These are phyloP conservation scores for Gastrophysa polygoni DNA, from an alignment of 2,888 invertebrate genomes.

Conservation along the genomic window DNA sequence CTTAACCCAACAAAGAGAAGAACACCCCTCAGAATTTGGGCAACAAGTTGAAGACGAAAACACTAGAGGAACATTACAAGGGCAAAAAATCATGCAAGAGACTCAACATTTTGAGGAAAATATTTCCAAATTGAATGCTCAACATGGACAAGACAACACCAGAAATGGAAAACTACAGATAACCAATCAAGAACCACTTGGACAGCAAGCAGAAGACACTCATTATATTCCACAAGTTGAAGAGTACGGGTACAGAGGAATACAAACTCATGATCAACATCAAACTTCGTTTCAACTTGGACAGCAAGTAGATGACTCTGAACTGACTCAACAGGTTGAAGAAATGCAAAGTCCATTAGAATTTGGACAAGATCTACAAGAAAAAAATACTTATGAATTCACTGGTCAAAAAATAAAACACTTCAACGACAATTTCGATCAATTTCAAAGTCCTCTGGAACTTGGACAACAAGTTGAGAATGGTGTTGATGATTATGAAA, in stretches of 20 bases:
- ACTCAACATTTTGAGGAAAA: no score
- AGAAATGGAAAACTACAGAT: not conserved
- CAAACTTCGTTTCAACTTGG: no score
- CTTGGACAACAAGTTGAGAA: slow-evolving; percentile 9
- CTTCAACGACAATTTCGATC: not conserved
- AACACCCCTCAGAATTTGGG: slow-evolving; percentile 9
- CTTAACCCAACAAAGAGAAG: slow-evolving; percentile 36
- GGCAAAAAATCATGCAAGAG: no score
- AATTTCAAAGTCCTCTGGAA: not conserved
- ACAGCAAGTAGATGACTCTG: slow-evolving; percentile 27
- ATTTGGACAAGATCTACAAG: no score
- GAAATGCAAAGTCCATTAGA: not conserved
- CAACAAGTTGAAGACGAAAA: slow-evolving; percentile 12
- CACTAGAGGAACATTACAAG: no score
- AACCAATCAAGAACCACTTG: slow-evolving; percentile 5
- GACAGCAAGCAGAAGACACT: slow-evolving; percentile 26
- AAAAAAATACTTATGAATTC: no score
- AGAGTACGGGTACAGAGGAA: slow-evolving; percentile 4
- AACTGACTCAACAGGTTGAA: slow-evolving; percentile 39
- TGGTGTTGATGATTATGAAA: no score
- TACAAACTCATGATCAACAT: no score
- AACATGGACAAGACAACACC: no score
- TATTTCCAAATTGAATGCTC: no score
- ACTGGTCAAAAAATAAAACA: no score
- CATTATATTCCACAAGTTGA: slow-evolving; percentile 40